Conservation (phyloP, 2,113 vertebrate genomes). For the Tiliqua scincoides region DNA sequence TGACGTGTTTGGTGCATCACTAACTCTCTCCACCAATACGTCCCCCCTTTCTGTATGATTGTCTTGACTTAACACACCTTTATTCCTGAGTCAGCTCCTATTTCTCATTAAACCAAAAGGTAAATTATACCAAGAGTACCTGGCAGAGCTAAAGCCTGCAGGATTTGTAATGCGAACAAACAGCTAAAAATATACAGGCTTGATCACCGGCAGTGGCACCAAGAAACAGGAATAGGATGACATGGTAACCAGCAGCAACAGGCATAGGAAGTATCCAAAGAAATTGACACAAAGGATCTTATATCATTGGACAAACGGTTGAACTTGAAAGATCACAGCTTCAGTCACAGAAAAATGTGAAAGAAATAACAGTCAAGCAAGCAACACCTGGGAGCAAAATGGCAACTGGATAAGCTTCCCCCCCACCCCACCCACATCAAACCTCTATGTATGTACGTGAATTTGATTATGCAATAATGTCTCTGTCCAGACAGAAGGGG, state of each 20-base stretch:
- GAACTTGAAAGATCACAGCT: not conserved
- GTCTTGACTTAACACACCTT: constrained; percentile 70
- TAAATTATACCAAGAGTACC: constrained; percentile 70
- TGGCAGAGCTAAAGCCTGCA: constrained; percentile 57
- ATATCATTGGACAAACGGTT: not conserved
- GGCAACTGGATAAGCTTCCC: not conserved
- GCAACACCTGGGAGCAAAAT: not conserved
- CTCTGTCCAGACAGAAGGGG: constrained; percentile 62
- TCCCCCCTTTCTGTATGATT: constrained; percentile 18
- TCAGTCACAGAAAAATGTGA: not conserved
- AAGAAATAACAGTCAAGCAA: not conserved
- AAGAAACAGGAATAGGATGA: constrained; percentile 36
- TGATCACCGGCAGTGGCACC: constrained; percentile 52
- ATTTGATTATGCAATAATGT: constrained; percentile 60
- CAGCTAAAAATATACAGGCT: constrained; percentile 71
- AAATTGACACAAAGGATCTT: not conserved
- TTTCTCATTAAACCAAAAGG: constrained; percentile 76
- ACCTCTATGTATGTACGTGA: not conserved
- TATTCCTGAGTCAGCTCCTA: constrained; percentile 75
- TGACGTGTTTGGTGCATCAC: not conserved
- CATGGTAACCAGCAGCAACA: constrained; percentile 21
- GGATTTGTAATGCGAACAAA: constrained; percentile 66
- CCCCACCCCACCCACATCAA: not conserved
- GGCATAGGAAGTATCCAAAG: not conserved
- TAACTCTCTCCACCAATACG: constrained; percentile 26